Evolutionary conservation across 2,113 vertebrate species (phyloP), one percentile per base, ranked within the genome.

Genomic region (Aldabrachelys gigantea): DNA sequence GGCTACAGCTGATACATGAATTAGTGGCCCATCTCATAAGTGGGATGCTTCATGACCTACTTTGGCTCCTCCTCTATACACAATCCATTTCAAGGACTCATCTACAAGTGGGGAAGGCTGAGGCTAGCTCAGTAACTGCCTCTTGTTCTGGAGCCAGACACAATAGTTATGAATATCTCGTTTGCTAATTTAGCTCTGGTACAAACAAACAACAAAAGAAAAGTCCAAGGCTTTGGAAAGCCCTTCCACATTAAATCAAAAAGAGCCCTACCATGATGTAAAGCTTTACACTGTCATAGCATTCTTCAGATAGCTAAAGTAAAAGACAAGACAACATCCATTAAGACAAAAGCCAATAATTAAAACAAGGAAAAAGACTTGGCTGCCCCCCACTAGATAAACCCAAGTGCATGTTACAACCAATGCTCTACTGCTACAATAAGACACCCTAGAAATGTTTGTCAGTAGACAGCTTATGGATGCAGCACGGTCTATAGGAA

Each of bases 391-490:
- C 31, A 81, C 50, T 83, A 84, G 65, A 75, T 9, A n/a, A 69
- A 85, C 13, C 29, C 4, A 21, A 94, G 82, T 84, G 5, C 41
- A n/a, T 54, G 56, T 57, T 57, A 27, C 56, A 57, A 57, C 54
- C 57, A 86, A 53, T 78, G 56, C 27, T 75, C 41, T 0, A 0
- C 92, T 53, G 87, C 72, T 88, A 82, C 62, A 87, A 90, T 2
- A 87, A 86, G 81, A 88, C 38, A 52, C 16, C 52, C 47, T 27
- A 62, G 21, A 93, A 80, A 91, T 80, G 31, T 69, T 1, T 16
- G 78, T 38, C 21, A 80, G 78, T 95, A 59, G 90, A 96, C 95
- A 94, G 91, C 47, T 88, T 35, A 19, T 2, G 59, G 92, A 80
- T 35, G 62, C 84, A 59, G 35, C 86, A 35, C 12, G 80, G 82